Evolutionary conservation across 2,113 vertebrate species (phyloP).

Genomic region (Hyaena hyaena): DNA sequence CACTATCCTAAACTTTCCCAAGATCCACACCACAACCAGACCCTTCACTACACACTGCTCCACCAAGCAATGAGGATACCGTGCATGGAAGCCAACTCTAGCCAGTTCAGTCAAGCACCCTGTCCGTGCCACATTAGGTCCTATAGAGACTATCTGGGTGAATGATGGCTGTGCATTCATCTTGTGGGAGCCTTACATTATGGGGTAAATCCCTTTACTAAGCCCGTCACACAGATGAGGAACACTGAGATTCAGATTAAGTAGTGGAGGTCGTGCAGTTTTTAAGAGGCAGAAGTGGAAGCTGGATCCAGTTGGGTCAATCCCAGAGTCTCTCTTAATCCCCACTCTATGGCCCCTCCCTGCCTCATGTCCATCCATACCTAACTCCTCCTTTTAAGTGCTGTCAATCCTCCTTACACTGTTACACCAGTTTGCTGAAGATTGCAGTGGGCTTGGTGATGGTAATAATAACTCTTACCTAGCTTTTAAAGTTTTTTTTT

Average conservation of each 20-base stretch:
- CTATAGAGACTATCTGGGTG: background rate
- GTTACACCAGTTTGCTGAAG: too few species aligned
- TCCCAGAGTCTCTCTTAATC: background rate
- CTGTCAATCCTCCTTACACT: background rate
- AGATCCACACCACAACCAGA: background rate
- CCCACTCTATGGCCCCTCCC: rapidly evolving
- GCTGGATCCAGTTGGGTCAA: background rate
- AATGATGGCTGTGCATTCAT: background rate
- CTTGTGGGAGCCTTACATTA: too few species aligned
- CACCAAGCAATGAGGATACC: background rate
- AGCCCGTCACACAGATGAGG: background rate
- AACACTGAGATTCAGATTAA: background rate
- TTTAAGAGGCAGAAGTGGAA: background rate
- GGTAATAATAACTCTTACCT: background rate
- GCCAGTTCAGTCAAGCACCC: too few species aligned
- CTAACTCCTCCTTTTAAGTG: background rate
- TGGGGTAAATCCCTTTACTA: background rate
- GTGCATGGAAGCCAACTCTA: background rate
- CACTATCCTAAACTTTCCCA: background rate
- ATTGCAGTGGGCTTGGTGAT: too few species aligned
- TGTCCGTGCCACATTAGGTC: rapidly evolving
- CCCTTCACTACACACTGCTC: background rate
- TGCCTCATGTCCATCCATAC: background rate
- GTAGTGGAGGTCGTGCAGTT: background rate
- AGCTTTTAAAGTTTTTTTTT: background rate